phyloP scores from a whole-genome alignment of 1,140 invertebrate species.

The Chironomus striatipennis region DNA sequence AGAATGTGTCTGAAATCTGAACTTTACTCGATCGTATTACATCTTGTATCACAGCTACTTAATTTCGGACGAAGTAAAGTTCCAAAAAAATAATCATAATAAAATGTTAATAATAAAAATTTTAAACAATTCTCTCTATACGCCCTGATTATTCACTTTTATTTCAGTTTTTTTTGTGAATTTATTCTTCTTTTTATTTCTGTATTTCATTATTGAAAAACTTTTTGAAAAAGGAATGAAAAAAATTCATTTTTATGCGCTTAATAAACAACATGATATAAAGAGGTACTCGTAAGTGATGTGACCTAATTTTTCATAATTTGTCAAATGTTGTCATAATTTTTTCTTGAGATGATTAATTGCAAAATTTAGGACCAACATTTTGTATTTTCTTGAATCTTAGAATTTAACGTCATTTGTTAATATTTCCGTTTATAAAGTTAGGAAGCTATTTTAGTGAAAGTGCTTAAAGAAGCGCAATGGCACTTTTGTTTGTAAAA shows the following conservation, averaged over 20 bases:
- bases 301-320: too few species aligned
- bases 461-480: constrained; percentile 6
- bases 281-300: too few species aligned
- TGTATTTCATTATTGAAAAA: background rate
- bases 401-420: too few species aligned
- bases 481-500: constrained; percentile 12
- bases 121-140: constrained; percentile 14
- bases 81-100: constrained; percentile 8
- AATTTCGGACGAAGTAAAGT: background rate
- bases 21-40: background rate
- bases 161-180: background rate
- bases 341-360: too few species aligned
- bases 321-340: too few species aligned
- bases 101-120: background rate
- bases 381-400: too few species aligned
- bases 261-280: background rate
- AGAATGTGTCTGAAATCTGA: background rate
- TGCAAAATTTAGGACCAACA: too few species aligned
- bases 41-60: background rate
- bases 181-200: background rate
- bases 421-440: too few species aligned
- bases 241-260: constrained; percentile 13
- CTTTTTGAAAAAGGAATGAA: background rate
- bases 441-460: background rate
- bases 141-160: background rate